Percentiles rank a stretch among this genome's conserved stretches.
These are phyloP conservation scores for Glaucidium brasilianum DNA, from an alignment of 2,113 vertebrate genomes.

Conservation along the genomic window DNA sequence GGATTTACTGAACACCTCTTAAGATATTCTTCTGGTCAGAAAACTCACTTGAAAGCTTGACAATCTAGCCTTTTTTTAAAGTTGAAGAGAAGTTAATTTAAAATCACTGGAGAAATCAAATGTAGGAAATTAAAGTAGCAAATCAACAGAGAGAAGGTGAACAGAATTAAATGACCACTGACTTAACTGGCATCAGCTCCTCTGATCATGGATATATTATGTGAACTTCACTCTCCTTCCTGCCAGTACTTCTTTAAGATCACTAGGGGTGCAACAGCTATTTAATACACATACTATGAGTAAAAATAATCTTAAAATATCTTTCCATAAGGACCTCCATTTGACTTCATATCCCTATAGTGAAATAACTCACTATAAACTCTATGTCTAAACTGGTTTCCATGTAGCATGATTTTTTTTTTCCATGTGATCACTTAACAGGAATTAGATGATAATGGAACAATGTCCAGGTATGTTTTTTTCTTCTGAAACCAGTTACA, in stretches of 20 bases:
- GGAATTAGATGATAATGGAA: not conserved
- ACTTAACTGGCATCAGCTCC: not conserved
- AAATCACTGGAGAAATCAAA: slow-evolving; percentile 29
- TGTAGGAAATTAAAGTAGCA: slow-evolving; percentile 5
- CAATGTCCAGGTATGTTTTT: not conserved
- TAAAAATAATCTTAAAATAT: not conserved
- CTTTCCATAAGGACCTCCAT: not conserved
- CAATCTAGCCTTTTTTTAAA: not conserved
- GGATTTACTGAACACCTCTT: slow-evolving; percentile 13
- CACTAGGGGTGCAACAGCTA: not conserved
- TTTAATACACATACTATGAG: not conserved
- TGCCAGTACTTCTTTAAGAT: not conserved
- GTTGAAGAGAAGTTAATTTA: slow-evolving; percentile 23
- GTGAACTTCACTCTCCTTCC: not conserved
- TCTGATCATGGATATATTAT: not conserved
- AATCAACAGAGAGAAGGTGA: not conserved
- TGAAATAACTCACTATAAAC: not conserved
- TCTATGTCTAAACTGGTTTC: not conserved
- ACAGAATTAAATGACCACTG: not conserved
- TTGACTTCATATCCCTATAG: not conserved
- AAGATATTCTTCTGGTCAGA: slow-evolving; percentile 35
- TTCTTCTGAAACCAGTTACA: not conserved
- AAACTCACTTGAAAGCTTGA: slow-evolving; percentile 8
- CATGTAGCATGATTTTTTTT: not conserved
- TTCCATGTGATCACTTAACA: not conserved